Evolutionary conservation across 2,797 vertebrate genomes (phyloP).

Genomic region (Schizopygopsis pylzovi): DNA sequence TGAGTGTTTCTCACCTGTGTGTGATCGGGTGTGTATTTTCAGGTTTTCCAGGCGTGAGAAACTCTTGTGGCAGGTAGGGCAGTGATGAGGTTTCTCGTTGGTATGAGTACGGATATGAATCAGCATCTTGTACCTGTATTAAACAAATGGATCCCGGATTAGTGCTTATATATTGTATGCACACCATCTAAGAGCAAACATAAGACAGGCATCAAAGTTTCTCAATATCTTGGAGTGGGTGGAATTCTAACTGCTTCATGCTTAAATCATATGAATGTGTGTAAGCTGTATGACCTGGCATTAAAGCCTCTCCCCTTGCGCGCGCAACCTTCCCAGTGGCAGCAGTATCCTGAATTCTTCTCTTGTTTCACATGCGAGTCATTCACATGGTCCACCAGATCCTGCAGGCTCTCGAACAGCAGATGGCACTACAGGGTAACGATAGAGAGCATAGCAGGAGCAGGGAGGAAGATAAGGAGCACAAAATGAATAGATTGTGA

Average conservation of each 20-base stretch:
- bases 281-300: constrained; percentile 81
- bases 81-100: constrained; percentile 96
- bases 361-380: constrained; percentile 96
- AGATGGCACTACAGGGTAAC: constrained; percentile 86
- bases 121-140: constrained; percentile 95
- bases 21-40: constrained; percentile 97
- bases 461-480: constrained; percentile 7
- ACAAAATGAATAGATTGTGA: not conserved
- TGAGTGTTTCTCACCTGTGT: constrained; percentile 81
- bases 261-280: not conserved
- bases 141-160: not conserved
- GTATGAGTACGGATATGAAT: constrained; percentile 98
- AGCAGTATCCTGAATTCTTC: constrained; percentile 96
- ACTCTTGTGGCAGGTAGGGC: constrained; percentile 96
- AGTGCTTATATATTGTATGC: not conserved
- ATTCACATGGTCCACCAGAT: constrained; percentile 95
- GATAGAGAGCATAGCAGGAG: not conserved
- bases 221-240: not conserved
- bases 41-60: constrained; percentile 98
- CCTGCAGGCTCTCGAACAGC: constrained; percentile 95
- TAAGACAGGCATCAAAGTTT: not conserved
- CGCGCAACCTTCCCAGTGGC: constrained; percentile 97
- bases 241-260: not conserved
- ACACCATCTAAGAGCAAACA: constrained; percentile 20
- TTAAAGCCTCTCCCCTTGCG: constrained; percentile 96